phyloP scores from a whole-genome alignment of 2,797 vertebrate species.

The Octomys mimax region DNA sequence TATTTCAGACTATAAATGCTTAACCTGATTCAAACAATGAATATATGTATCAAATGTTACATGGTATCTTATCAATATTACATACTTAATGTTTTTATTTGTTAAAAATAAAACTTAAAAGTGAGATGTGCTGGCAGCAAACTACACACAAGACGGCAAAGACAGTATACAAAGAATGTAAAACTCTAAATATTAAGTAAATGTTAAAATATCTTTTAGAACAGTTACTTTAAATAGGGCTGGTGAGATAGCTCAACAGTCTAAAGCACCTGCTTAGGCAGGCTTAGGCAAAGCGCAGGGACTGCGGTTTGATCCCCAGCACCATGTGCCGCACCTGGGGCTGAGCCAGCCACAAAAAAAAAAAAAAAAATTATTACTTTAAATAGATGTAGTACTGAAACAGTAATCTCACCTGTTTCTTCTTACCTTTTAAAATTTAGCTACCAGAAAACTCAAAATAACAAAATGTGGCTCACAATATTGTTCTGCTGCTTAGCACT shows the following conservation, averaged over 20 bases:
- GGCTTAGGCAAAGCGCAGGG: too few relatives aligned
- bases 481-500: background rate
- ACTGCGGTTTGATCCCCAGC: too few relatives aligned
- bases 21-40: background rate
- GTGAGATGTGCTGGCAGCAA: background rate
- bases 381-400: conserved; percentile 3
- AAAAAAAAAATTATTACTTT: background rate
- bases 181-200: background rate
- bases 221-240: too few relatives aligned
- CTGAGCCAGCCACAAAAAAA: too few relatives aligned
- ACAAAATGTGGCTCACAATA: background rate
- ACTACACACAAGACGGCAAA: background rate
- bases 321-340: too few relatives aligned
- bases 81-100: background rate
- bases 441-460: background rate
- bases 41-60: background rate
- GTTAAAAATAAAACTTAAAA: background rate
- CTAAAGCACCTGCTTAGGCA: too few relatives aligned
- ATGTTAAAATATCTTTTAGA: conserved; percentile 3
- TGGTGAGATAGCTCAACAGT: too few relatives aligned
- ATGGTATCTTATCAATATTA: background rate
- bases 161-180: background rate
- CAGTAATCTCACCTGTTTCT: background rate
- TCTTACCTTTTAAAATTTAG: conserved; percentile 3
- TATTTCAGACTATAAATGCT: background rate